A percentile compares a stretch with the other conserved stretches of the same genome.
Conservation (phyloP, 2,113 vertebrate genomes). For the Phoenicopterus ruber region DNA sequence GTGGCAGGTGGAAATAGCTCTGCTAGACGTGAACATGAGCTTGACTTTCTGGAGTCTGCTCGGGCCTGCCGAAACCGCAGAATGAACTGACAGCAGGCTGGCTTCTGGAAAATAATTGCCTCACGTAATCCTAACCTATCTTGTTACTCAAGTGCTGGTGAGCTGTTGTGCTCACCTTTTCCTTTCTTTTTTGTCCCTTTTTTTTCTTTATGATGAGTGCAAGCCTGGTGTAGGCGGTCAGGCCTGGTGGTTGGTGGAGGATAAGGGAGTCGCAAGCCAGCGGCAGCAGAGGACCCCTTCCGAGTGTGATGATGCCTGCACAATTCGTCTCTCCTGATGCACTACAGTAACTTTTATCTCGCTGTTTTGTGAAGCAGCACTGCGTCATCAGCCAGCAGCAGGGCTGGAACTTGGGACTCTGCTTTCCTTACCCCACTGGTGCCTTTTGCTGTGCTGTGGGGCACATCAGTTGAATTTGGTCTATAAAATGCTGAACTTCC, state of each 20-base stretch:
- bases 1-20: neutral
- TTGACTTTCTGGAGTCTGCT: neutral
- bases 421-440: neutral
- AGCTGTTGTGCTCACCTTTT: neutral
- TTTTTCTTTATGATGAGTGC: neutral
- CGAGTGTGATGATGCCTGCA: neutral
- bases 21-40: neutral
- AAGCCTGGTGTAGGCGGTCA: neutral
- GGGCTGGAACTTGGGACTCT: neutral
- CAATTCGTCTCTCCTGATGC: neutral
- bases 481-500: neutral
- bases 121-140: neutral
- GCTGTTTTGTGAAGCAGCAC: neutral
- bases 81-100: neutral
- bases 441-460: neutral
- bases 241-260: neutral
- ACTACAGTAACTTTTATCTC: neutral
- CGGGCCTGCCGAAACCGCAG: neutral
- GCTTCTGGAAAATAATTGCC: neutral
- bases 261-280: neutral
- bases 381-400: fast-evolving
- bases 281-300: neutral
- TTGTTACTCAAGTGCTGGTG: neutral
- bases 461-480: neutral
- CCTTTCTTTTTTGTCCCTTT: neutral